A percentile compares a stretch with the other conserved stretches of the same genome.
Conservation (phyloP, 2,888 invertebrate species). For the Lasioglossum zephyrum region DNA sequence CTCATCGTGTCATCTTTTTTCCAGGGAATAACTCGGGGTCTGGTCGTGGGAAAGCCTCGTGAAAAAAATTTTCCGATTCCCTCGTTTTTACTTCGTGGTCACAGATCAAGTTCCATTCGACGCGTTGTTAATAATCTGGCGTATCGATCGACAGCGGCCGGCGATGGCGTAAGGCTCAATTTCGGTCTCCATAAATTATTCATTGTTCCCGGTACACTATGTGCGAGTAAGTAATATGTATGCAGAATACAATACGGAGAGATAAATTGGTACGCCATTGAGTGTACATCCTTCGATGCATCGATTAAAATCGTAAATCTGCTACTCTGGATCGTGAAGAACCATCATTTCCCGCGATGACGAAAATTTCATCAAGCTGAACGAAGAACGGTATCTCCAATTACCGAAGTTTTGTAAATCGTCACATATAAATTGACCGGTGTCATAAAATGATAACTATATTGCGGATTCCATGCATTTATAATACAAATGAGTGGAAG, state of each 20-base stretch:
- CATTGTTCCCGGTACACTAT: constrained; percentile 50
- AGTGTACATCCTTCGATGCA: constrained; percentile 20
- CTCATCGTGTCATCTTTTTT: constrained; percentile 29
- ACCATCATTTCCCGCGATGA: neutral
- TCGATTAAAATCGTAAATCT: constrained; percentile 33
- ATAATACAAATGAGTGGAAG: too few species aligned
- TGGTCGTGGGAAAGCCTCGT: neutral
- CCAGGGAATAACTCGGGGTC: neutral
- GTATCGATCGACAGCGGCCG: constrained; percentile 41
- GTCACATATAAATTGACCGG: too few species aligned
- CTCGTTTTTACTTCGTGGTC: constrained; percentile 8
- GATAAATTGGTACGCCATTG: constrained; percentile 51
- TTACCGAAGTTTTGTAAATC: neutral
- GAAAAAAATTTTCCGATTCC: neutral
- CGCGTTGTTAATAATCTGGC: constrained; percentile 55
- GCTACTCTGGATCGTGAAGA: neutral
- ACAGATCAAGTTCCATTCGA: constrained; percentile 26
- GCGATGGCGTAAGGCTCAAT: constrained; percentile 56
- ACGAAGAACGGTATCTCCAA: neutral
- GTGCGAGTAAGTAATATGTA: constrained; percentile 52
- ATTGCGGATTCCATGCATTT: too few species aligned
- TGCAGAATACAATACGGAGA: constrained; percentile 46
- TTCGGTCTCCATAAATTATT: constrained; percentile 62
- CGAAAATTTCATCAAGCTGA: neutral
- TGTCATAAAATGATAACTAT: neutral